phyloP scores from a whole-genome alignment of 2,113 vertebrate genomes.

The Panthera leo region DNA sequence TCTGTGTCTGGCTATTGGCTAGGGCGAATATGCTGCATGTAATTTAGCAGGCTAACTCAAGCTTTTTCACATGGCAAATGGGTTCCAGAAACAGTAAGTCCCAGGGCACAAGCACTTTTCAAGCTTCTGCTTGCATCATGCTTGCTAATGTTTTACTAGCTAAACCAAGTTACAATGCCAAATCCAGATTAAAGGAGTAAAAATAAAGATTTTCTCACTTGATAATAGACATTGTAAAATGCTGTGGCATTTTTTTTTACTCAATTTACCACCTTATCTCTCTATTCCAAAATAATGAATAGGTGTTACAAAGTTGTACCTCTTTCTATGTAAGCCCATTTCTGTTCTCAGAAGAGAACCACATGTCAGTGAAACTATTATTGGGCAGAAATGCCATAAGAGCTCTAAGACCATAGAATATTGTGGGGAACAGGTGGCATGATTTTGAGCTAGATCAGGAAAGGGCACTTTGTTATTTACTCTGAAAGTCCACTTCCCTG shows the following conservation, averaged over 20 bases:
- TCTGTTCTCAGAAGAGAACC: neutral
- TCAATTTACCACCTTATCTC: neutral
- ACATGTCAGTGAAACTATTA: neutral
- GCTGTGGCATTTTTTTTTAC: neutral
- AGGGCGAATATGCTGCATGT: neutral
- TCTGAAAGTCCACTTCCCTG: neutral
- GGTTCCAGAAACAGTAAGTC: neutral
- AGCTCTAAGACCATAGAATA: neutral
- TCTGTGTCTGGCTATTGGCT: neutral
- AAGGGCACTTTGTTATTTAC: neutral
- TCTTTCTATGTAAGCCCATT: neutral
- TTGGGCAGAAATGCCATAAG: neutral
- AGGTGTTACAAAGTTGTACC: neutral
- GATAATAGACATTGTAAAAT: neutral
- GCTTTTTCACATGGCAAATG: neutral
- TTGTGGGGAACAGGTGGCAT: neutral
- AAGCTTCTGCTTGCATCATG: neutral
- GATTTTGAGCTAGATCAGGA: neutral
- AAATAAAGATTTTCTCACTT: neutral
- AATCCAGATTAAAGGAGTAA: neutral
- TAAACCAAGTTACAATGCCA: neutral
- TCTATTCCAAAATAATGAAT: neutral
- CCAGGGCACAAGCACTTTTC: neutral
- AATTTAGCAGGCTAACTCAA: neutral
- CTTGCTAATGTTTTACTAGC: neutral